Percentiles rank a stretch among this genome's conserved stretches.
phyloP scores from a whole-genome alignment of 2,797 vertebrate species.

The Gadopsis bispinosus region DNA sequence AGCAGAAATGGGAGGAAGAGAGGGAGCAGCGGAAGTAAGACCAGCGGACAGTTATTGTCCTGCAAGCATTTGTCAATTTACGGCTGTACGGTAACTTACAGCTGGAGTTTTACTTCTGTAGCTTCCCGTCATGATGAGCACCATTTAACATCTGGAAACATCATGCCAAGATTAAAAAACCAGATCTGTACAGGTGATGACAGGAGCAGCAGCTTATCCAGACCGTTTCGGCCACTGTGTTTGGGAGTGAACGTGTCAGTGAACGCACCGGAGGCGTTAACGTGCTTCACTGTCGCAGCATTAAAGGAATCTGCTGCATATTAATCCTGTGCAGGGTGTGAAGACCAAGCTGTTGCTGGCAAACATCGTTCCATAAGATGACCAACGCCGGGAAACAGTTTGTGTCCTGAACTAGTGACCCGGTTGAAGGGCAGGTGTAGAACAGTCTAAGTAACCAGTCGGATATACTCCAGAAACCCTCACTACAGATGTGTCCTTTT shows the following conservation, averaged over 20 bases:
- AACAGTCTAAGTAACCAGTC: not conserved
- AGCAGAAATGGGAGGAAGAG: slow-evolving; percentile 96
- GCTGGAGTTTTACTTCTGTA: not conserved
- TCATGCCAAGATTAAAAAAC: not conserved
- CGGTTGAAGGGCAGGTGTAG: not conserved
- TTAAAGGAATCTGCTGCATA: not conserved
- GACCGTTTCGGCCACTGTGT: not conserved
- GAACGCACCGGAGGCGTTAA: not conserved
- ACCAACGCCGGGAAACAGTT: too few species aligned
- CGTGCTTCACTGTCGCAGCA: not conserved
- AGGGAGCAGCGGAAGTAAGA: slow-evolving; percentile 91
- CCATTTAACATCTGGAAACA: not conserved
- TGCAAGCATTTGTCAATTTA: not conserved
- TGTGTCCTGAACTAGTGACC: not conserved
- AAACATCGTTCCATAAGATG: not conserved
- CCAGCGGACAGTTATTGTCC: too few species aligned
- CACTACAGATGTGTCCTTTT: not conserved
- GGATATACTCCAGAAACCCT: not conserved
- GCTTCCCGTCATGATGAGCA: too few species aligned
- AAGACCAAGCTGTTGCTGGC: not conserved
- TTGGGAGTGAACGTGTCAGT: not conserved
- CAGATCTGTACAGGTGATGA: not conserved
- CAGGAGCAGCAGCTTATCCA: not conserved
- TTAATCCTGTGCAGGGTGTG: not conserved
- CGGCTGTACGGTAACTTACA: not conserved